Percentiles rank a stretch among this genome's conserved stretches.
phyloP scores from a whole-genome alignment of 1,140 invertebrate genomes.

The Anastrepha obliqua region DNA sequence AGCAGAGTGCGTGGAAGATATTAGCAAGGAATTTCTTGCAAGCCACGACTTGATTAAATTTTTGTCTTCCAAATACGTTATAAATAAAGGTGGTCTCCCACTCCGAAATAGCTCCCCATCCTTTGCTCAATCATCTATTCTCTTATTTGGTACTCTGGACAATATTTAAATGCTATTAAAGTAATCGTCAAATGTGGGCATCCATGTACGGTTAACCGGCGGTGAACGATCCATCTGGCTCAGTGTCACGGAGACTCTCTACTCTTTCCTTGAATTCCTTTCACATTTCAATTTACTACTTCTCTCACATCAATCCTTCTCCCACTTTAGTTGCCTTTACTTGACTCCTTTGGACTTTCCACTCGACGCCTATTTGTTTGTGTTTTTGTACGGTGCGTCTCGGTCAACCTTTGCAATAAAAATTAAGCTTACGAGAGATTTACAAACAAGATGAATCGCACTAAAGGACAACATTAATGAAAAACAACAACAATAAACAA shows the following conservation, averaged over 20 bases:
- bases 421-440: slow-evolving; percentile 51
- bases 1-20: too few species aligned
- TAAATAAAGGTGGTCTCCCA: too few species aligned
- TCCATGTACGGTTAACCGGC: background rate
- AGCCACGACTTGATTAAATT: too few species aligned
- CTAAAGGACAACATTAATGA: slow-evolving; percentile 32
- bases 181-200: slow-evolving; percentile 6
- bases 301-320: background rate
- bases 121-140: too few species aligned
- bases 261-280: background rate
- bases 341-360: background rate
- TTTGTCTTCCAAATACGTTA: too few species aligned
- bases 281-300: background rate
- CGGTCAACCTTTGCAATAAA: slow-evolving; percentile 38
- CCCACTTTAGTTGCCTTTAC: background rate
- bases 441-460: slow-evolving; percentile 52
- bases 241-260: background rate
- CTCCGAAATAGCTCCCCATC: too few species aligned
- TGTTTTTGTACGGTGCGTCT: background rate
- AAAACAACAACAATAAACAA: slow-evolving; percentile 1
- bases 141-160: too few species aligned
- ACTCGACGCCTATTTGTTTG: slow-evolving; percentile 5
- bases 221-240: background rate
- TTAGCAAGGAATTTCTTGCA: too few species aligned
- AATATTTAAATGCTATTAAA: slow-evolving; percentile 34